Evolutionary conservation across 2,113 vertebrate genomes (phyloP).

Genomic region (Pipa parva): DNA sequence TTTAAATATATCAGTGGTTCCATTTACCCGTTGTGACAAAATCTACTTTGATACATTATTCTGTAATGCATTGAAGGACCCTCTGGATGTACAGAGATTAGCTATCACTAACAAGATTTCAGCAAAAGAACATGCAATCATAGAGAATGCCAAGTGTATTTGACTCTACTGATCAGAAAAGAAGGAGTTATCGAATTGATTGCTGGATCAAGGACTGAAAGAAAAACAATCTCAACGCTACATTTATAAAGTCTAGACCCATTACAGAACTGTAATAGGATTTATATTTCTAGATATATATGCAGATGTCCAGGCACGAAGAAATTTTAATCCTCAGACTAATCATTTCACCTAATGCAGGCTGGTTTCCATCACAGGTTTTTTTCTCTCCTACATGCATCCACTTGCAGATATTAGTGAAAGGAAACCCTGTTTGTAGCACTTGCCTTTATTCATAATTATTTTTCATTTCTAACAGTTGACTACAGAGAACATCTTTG

Average conservation of each 20-base stretch:
- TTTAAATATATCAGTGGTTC: slow-evolving; percentile 1
- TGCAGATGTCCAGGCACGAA: slow-evolving; percentile 28
- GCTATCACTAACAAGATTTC: slow-evolving; percentile 38
- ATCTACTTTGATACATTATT: slow-evolving; percentile 29
- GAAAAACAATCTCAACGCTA: slow-evolving; percentile 39
- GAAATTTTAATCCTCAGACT: slow-evolving; percentile 32
- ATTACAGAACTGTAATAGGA: slow-evolving; percentile 40
- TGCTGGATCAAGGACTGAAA: slow-evolving; percentile 40
- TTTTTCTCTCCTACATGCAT: slow-evolving; percentile 7
- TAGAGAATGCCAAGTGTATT: slow-evolving; percentile 16
- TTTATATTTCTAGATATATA: slow-evolving; percentile 38
- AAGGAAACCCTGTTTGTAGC: not conserved
- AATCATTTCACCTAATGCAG: slow-evolving; percentile 34
- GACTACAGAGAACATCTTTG: too few species aligned
- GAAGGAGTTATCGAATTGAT: slow-evolving; percentile 39
- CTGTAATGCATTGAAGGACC: slow-evolving; percentile 22
- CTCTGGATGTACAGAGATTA: slow-evolving; percentile 35
- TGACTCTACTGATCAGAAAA: slow-evolving; percentile 32
- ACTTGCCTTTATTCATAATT: too few species aligned
- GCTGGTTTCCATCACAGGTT: slow-evolving; percentile 18
- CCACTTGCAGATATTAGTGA: not conserved
- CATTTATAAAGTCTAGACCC: slow-evolving; percentile 42
- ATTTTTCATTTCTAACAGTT: too few species aligned
- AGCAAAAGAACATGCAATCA: slow-evolving; percentile 38
- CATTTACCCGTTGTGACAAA: slow-evolving; percentile 12